phyloP scores from a whole-genome alignment of 2,797 vertebrate genomes.

The Rhinogobio ventralis region DNA sequence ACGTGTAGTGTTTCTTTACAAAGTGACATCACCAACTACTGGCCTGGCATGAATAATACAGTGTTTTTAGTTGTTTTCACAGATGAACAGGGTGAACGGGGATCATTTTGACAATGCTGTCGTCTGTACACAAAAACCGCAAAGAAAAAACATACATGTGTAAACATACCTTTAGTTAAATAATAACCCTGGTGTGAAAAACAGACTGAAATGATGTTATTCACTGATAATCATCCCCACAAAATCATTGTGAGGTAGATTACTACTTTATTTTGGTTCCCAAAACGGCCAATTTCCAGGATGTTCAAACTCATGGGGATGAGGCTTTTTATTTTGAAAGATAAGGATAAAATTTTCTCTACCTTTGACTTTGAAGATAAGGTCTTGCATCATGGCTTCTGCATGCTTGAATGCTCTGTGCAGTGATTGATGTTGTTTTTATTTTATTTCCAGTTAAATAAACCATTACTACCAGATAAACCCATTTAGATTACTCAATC shows the following conservation, averaged over 20 bases:
- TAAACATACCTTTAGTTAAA: neutral
- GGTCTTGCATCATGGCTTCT: conserved; percentile 1
- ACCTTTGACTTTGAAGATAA: conserved; percentile 51
- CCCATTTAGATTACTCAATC: neutral
- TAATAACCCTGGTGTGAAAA: neutral
- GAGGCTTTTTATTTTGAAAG: conserved; percentile 38
- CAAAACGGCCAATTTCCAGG: conserved; percentile 37
- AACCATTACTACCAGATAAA: conserved; percentile 44
- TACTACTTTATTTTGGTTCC: conserved; percentile 24
- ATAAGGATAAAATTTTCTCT: conserved; percentile 35
- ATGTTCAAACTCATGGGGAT: conserved; percentile 46
- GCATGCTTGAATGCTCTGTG: conserved; percentile 28
- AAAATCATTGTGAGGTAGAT: neutral
- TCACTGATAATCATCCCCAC: neutral
- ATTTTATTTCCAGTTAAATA: conserved; percentile 49
- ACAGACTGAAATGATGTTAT: neutral
- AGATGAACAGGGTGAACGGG: neutral
- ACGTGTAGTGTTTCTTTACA: neutral
- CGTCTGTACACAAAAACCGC: too few relatives aligned
- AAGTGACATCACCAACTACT: neutral
- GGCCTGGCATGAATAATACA: neutral
- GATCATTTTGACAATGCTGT: neutral
- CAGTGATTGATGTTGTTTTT: conserved; percentile 43
- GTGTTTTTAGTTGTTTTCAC: neutral
- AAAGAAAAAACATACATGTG: too few relatives aligned